Evolutionary conservation across 2,113 vertebrate genomes (phyloP).

Genomic region (Eurystomus gularis): DNA sequence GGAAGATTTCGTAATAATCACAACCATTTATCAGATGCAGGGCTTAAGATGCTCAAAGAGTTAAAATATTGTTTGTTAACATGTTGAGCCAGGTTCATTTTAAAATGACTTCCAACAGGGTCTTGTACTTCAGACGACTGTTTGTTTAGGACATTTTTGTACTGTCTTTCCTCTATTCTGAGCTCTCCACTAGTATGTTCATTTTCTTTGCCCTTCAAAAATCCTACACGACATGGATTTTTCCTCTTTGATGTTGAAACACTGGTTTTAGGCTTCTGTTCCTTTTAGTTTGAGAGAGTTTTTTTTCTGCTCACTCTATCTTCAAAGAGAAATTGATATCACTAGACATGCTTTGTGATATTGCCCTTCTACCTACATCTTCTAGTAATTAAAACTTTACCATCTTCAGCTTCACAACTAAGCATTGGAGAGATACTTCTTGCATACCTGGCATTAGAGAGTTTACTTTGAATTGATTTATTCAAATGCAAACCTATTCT

Average conservation of each 20-base stretch:
- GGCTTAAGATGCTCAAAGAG: background rate
- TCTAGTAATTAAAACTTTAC: background rate
- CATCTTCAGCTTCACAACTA: background rate
- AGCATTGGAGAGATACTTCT: background rate
- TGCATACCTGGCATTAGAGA: background rate
- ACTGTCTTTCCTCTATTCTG: background rate
- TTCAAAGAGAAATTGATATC: background rate
- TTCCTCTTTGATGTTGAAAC: background rate
- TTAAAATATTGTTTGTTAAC: background rate
- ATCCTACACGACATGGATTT: background rate
- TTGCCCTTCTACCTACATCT: background rate
- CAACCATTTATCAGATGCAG: background rate
- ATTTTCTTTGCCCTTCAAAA: slow-evolving; percentile 2
- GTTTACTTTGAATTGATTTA: background rate
- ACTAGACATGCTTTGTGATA: background rate
- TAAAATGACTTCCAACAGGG: background rate
- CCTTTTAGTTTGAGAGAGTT: background rate
- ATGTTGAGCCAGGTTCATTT: background rate
- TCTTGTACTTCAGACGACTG: background rate
- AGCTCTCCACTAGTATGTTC: background rate
- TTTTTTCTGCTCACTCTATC: background rate
- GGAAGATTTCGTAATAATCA: background rate
- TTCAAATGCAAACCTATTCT: background rate
- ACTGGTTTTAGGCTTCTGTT: background rate
- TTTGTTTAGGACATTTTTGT: background rate